Percentiles rank a stretch among this genome's conserved stretches.
These are phyloP conservation scores for human DNA, from an alignment of 2,113 vertebrate species.

Conservation along the genomic window DNA sequence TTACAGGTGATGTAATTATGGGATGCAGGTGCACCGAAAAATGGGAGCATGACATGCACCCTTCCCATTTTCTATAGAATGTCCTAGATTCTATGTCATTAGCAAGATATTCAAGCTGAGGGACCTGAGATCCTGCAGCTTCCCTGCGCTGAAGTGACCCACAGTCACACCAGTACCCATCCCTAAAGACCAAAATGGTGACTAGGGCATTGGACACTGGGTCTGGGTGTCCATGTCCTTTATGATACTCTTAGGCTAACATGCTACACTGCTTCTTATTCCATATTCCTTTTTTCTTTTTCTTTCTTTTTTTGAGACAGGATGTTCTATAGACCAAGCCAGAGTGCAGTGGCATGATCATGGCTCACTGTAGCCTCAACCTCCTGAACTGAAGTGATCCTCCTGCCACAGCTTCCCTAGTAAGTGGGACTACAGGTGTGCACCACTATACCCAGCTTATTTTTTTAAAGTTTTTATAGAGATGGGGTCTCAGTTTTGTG, in stretches of 20 bases:
- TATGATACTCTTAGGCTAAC: too few species aligned
- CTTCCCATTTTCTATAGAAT: not conserved
- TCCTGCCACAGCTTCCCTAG: too few species aligned
- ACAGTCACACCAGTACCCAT: not conserved
- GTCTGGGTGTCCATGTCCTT: not conserved
- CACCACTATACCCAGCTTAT: too few species aligned
- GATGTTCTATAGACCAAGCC: too few species aligned
- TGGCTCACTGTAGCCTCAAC: too few species aligned
- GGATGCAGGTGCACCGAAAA: not conserved
- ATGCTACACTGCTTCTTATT: not conserved
- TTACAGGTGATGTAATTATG: not conserved
- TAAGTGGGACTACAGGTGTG: too few species aligned
- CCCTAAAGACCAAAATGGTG: not conserved
- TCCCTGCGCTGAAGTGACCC: not conserved
- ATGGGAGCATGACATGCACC: fast-evolving
- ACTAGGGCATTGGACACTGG: fast-evolving
- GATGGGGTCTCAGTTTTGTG: too few species aligned
- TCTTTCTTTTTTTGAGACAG: too few species aligned
- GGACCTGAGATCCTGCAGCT: not conserved
- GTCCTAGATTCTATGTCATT: not conserved
- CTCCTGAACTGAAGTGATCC: too few species aligned
- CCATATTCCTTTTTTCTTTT: not conserved
- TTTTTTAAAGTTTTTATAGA: too few species aligned
- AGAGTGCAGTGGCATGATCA: too few species aligned
- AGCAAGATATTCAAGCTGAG: not conserved